phyloP scores from a whole-genome alignment of 2,113 vertebrate genomes.

The Ariopsis seemanni region DNA sequence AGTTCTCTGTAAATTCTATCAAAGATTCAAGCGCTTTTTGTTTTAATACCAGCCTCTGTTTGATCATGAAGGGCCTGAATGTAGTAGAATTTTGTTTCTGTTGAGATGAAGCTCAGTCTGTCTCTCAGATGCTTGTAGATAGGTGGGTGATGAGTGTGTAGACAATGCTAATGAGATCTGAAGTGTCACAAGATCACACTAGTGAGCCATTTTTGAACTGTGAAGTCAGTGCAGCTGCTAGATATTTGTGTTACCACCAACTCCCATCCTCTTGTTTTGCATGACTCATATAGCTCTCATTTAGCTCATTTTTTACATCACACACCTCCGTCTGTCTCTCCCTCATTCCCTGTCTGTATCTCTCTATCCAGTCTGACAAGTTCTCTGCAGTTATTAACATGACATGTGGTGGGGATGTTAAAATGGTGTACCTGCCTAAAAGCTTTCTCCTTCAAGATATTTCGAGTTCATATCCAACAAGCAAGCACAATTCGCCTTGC shows the following conservation, averaged over 20 bases:
- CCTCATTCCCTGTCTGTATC: not conserved
- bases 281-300: not conserved
- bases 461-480: not conserved
- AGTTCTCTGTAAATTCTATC: not conserved
- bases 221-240: conserved; percentile 12
- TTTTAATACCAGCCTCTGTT: not conserved
- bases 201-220: conserved; percentile 35
- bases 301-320: conserved; percentile 4
- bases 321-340: not conserved
- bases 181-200: conserved; percentile 36
- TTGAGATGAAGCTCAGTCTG: not conserved
- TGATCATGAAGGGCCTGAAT: not conserved
- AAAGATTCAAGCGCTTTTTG: not conserved
- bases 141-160: conserved; percentile 21
- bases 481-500: not conserved
- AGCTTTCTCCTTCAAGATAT: not conserved
- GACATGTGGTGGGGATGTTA: not conserved
- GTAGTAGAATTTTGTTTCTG: not conserved
- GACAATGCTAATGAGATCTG: conserved; percentile 31
- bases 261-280: not conserved
- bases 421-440: not conserved
- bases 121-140: not conserved
- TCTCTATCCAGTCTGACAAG: not conserved
- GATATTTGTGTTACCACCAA: not conserved
- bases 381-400: not conserved